phyloP scores from a whole-genome alignment of 2,113 vertebrate genomes.

The Grammomys surdaster region DNA sequence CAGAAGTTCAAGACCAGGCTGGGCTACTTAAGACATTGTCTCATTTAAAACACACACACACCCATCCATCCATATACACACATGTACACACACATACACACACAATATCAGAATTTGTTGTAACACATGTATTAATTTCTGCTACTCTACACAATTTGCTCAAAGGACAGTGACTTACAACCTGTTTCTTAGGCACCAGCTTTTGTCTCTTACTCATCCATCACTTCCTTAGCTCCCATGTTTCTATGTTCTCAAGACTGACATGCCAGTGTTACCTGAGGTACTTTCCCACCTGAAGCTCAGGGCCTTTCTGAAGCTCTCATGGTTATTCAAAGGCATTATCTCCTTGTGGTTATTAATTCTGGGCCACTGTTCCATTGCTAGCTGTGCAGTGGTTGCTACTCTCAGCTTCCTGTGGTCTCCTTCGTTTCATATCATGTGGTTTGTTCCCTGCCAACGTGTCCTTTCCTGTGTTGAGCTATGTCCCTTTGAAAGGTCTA shows the following conservation, averaged over 20 bases:
- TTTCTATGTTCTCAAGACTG: background rate
- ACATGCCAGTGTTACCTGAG: background rate
- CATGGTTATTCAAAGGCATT: background rate
- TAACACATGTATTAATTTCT: background rate
- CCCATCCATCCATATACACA: background rate
- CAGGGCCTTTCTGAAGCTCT: background rate
- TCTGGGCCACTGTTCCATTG: background rate
- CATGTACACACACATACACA: background rate
- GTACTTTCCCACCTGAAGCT: background rate
- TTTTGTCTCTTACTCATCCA: background rate
- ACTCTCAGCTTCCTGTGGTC: background rate
- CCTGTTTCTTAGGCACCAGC: background rate
- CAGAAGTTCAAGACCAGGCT: background rate
- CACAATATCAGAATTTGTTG: background rate
- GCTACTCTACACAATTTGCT: background rate
- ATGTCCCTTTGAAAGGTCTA: background rate
- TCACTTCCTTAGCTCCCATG: background rate
- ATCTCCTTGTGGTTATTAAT: background rate
- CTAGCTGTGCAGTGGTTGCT: background rate
- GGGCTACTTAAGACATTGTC: background rate
- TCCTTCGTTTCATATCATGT: background rate
- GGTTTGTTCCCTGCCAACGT: fast-evolving
- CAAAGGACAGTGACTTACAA: background rate
- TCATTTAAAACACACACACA: background rate
- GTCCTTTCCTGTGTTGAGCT: background rate